Evolutionary conservation across 1,140 invertebrate species (phyloP).

Genomic region (Drosophila serrata): DNA sequence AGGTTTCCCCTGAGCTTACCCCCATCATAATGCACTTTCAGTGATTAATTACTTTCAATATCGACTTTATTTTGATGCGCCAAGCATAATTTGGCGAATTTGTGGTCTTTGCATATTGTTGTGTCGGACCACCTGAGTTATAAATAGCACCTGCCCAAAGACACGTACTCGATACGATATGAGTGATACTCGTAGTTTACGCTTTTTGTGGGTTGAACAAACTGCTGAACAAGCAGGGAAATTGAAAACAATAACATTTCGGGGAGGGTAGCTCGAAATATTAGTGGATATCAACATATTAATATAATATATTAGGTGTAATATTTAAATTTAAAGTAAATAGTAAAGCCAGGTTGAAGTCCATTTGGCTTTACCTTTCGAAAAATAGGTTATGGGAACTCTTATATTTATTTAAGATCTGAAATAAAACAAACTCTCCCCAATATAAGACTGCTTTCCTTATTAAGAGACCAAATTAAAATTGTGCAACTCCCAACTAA

Average conservation of each 20-base stretch:
- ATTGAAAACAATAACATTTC: constrained; percentile 20
- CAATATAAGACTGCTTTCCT: not conserved
- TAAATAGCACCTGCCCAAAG: constrained; percentile 59
- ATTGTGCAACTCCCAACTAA: not conserved
- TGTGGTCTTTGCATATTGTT: constrained; percentile 30
- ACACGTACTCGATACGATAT: constrained; percentile 28
- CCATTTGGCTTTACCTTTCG: no score
- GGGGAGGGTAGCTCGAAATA: not conserved
- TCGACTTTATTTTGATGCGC: constrained; percentile 36
- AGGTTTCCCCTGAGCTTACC: not conserved
- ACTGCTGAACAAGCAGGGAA: constrained; percentile 35
- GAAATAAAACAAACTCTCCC: not conserved
- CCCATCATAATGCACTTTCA: constrained; percentile 48
- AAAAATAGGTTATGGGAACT: no score
- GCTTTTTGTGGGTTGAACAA: constrained; percentile 54
- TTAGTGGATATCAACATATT: no score
- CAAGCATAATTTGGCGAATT: constrained; percentile 53
- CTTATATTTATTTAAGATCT: not conserved
- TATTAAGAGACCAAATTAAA: not conserved
- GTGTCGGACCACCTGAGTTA: constrained; percentile 45
- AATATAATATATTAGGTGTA: no score
- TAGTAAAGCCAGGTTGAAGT: no score
- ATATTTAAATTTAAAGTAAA: no score
- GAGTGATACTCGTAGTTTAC: constrained; percentile 28
- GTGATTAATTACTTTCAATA: constrained; percentile 35